phyloP scores from a whole-genome alignment of 2,888 invertebrate genomes.

The Drosophila aldrichi region DNA sequence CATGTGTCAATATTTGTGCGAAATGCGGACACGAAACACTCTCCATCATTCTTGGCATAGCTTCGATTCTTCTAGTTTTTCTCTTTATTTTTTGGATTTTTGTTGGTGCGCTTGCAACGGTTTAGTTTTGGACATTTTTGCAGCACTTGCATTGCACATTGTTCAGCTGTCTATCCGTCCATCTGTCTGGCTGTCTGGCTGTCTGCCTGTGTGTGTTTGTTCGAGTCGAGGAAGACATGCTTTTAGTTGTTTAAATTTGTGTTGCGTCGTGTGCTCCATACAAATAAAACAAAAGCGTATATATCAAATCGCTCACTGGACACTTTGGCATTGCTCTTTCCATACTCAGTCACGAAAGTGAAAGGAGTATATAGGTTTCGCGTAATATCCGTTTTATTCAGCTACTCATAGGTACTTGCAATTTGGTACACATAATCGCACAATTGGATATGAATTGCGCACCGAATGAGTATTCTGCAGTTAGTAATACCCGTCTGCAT shows the following conservation, averaged over 20 bases:
- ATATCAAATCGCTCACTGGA: constrained; percentile 2
- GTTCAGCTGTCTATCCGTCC: not conserved
- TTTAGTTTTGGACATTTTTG: constrained; percentile 47
- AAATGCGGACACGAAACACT: constrained; percentile 75
- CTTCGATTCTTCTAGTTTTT: constrained; percentile 2
- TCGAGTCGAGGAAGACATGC: constrained; percentile 44
- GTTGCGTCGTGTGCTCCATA: constrained; percentile 38
- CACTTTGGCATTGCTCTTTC: constrained; percentile 1
- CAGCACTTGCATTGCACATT: constrained; percentile 48
- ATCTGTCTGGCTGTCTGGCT: constrained; percentile 1
- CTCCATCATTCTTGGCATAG: constrained; percentile 56
- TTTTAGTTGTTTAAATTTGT: constrained; percentile 78
- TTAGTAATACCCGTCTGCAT: too few relatives aligned
- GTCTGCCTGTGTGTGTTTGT: constrained; percentile 5
- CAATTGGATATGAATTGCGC: too few relatives aligned
- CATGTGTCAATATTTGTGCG: constrained; percentile 80
- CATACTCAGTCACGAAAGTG: not conserved
- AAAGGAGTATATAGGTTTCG: too few relatives aligned
- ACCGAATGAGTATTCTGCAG: too few relatives aligned
- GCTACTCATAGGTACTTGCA: too few relatives aligned
- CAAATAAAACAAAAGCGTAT: constrained; percentile 31
- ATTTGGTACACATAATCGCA: too few relatives aligned
- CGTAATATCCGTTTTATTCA: too few relatives aligned
- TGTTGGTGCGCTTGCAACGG: constrained; percentile 23
- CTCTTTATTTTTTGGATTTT: constrained; percentile 25